Percentiles rank a stretch among this genome's conserved stretches.
Conservation (phyloP, 2,797 vertebrate species). For the Fundulus diaphanus region DNA sequence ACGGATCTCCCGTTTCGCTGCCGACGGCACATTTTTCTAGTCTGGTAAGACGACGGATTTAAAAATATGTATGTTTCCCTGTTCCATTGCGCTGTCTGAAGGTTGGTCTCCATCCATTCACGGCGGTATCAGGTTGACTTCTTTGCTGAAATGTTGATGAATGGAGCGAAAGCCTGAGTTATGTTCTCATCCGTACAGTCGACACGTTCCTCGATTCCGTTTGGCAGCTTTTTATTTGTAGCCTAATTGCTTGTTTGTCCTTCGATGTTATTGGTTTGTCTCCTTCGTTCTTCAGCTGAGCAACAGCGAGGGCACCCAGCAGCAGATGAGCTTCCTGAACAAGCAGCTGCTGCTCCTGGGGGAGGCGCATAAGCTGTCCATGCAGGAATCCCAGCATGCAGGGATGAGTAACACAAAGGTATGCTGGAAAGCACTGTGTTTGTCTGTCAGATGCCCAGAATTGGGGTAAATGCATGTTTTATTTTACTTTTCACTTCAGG, state of each 20-base stretch:
- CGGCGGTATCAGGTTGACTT: too few relatives aligned
- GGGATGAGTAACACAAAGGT: slow-evolving; percentile 91
- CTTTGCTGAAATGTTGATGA: not conserved
- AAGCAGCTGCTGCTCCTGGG: slow-evolving; percentile 96
- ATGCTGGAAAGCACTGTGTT: slow-evolving; percentile 22
- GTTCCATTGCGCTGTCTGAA: too few relatives aligned
- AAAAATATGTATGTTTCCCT: too few relatives aligned
- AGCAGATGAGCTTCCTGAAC: slow-evolving; percentile 99
- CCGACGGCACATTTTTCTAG: not conserved
- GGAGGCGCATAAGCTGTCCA: slow-evolving; percentile 94
- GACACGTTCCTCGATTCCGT: slow-evolving; percentile 14
- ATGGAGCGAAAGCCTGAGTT: not conserved
- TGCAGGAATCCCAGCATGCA: slow-evolving; percentile 90
- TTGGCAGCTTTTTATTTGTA: slow-evolving; percentile 44
- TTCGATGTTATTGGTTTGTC: slow-evolving; percentile 64
- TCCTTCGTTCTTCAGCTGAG: slow-evolving; percentile 86
- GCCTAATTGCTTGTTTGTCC: slow-evolving; percentile 59
- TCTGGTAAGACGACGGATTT: too few relatives aligned
- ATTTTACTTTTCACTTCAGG: not conserved
- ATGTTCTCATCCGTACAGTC: not conserved
- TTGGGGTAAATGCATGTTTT: not conserved
- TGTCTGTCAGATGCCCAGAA: slow-evolving; percentile 17
- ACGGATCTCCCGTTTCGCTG: not conserved
- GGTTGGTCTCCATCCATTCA: not conserved
- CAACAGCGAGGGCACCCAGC: slow-evolving; percentile 93